Percentiles rank a stretch among this genome's conserved stretches.
These are phyloP conservation scores for Pachyuromys duprasi DNA, from an alignment of 2,797 vertebrate genomes.

Conservation along the genomic window DNA sequence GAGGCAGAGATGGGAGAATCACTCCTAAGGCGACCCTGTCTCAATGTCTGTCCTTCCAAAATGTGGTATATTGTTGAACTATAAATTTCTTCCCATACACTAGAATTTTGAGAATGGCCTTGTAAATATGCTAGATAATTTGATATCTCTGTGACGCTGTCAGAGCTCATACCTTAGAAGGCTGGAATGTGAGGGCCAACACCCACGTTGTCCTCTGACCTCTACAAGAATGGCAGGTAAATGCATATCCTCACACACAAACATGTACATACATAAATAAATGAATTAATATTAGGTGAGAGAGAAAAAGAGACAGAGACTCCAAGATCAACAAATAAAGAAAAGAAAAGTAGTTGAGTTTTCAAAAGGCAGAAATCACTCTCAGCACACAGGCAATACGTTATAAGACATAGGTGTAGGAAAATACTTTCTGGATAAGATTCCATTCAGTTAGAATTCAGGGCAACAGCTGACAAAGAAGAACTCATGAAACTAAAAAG, in stretches of 20 bases:
- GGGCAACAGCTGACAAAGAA: not conserved
- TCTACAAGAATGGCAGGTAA: not conserved
- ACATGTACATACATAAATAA: not conserved
- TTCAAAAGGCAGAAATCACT: not conserved
- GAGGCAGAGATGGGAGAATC: not conserved
- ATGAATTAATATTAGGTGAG: not conserved
- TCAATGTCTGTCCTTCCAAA: not conserved
- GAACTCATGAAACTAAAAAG: not conserved
- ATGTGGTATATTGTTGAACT: slow-evolving; percentile 9
- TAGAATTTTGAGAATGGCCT: slow-evolving; percentile 41
- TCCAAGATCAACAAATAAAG: not conserved
- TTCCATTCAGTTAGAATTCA: not conserved
- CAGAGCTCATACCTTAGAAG: not conserved
- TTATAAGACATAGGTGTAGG: not conserved
- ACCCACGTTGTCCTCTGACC: not conserved
- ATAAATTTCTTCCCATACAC: slow-evolving; percentile 52
- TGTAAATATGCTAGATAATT: slow-evolving; percentile 28
- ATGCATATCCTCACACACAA: not conserved
- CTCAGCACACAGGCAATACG: not conserved
- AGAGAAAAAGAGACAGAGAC: not conserved
- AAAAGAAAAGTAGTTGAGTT: not conserved
- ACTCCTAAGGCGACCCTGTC: not conserved
- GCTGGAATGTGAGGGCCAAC: not conserved
- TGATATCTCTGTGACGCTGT: not conserved
- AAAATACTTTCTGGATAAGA: not conserved